phyloP scores from a whole-genome alignment of 2,888 invertebrate genomes.

The Tortrix viridana region DNA sequence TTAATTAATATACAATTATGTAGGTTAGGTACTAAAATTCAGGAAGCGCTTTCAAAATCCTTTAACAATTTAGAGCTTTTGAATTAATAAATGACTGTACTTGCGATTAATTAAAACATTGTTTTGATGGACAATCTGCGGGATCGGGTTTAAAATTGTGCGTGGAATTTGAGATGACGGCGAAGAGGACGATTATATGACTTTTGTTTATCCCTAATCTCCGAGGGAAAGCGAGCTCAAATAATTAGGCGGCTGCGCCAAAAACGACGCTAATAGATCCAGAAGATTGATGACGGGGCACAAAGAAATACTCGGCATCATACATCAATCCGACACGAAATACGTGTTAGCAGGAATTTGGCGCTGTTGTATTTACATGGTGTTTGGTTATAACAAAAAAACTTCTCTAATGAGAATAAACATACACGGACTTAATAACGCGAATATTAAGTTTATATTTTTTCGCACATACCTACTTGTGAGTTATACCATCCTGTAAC shows the following conservation, averaged over 20 bases:
- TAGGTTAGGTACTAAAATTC: conserved; percentile 3
- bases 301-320: conserved; percentile 73
- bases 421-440: too few species aligned
- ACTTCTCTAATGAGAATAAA: too few species aligned
- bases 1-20: not conserved
- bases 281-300: conserved; percentile 68
- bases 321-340: conserved; percentile 70
- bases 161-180: conserved; percentile 26
- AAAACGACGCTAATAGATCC: conserved; percentile 75
- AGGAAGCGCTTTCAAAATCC: conserved; percentile 4
- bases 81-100: conserved; percentile 33
- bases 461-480: too few species aligned
- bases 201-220: conserved; percentile 34
- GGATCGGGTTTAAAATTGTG: conserved; percentile 30
- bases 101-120: conserved; percentile 33
- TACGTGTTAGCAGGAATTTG: conserved; percentile 49
- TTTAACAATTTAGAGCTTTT: conserved; percentile 11
- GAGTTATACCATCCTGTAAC: too few species aligned
- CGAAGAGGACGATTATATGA: conserved; percentile 31
- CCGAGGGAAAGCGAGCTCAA: conserved; percentile 53
- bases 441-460: too few species aligned
- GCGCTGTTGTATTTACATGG: conserved; percentile 19
- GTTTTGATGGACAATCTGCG: conserved; percentile 32
- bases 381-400: conserved; percentile 2
- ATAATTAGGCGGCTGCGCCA: conserved; percentile 69